Conservation (phyloP, 1,140 invertebrate species). For the Apis mellifera region Amel_HAv3.1 CM009943.2:5302501-5303000, state of each 20-base stretch:
- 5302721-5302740: conserved; percentile 16
- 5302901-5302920: conserved; percentile 56
- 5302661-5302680: conserved; percentile 23
- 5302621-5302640: conserved; percentile 6
- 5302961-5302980: conserved; percentile 59
- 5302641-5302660: background rate
- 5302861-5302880: background rate
- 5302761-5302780: conserved; percentile 25
- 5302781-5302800: conserved; percentile 57
- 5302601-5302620: conserved; percentile 22
- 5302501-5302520: conserved; percentile 18
- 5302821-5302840: conserved; percentile 32
- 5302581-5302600: conserved; percentile 8
- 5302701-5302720: conserved; percentile 12
- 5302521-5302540: conserved; percentile 38
- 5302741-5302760: conserved; percentile 22
- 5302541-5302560: conserved; percentile 20
- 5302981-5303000: conserved; percentile 70
- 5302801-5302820: conserved; percentile 62
- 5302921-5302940: conserved; percentile 69
- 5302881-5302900: conserved; percentile 41
- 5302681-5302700: background rate
- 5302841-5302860: background rate
- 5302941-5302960: conserved; percentile 59
- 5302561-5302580: conserved; percentile 9